Evolutionary conservation across 1,140 invertebrate genomes (phyloP), one percentile per base, ranked within the genome.

Genomic region (Saxidomus purpurata): DNA sequence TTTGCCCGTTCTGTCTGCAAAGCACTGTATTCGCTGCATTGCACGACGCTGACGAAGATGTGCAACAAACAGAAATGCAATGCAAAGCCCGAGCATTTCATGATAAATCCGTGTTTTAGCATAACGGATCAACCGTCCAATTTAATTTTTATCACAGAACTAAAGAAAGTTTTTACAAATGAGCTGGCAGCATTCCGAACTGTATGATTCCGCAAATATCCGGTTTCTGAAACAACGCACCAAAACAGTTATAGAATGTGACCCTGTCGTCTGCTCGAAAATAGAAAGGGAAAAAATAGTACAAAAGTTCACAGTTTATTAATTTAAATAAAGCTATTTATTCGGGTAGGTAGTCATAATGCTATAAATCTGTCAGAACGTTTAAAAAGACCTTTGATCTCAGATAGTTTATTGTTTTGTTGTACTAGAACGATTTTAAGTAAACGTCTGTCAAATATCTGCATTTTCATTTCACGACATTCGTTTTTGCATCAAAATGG

Each of bases 191-290:
- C 47, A 49, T 8, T 49, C 47, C 8, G 8, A n/a, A 31, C 61
- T 31, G 28, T 25, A 31, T 11, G 6, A 25, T 28, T 67, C 11
- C 8, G 61, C 19, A 28, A 67, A 67, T 31, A 67, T 36, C 4
- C 55, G 55, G n/a, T n/a, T n/a, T n/a, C n/a, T n/a, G n/a, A n/a
- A n/a, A n/a, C n/a, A n/a, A n/a, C n/a, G n/a, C n/a, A 28, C 28
- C 25, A 67, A 67, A 36, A 71, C 34, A 71, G 67, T 71, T 71
- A 71, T 71, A 71, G 67, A 71, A 71, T 71, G 28, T 71, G 67
- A 71, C 8, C 67, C 34, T 71, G 3, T 38, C 67, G 36, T 36
- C 67, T 38, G 34, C 17, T 38, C 6, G 1, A 19, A 71, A 67
- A 67, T 19, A 67, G 11, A 67, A 11, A 67, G n/a, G 61, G 61